A percentile compares a stretch with the other conserved stretches of the same genome.
These are phyloP conservation scores for Drosophila niveifrons DNA, from an alignment of 2,888 invertebrate species.

Conservation along the genomic window DNA sequence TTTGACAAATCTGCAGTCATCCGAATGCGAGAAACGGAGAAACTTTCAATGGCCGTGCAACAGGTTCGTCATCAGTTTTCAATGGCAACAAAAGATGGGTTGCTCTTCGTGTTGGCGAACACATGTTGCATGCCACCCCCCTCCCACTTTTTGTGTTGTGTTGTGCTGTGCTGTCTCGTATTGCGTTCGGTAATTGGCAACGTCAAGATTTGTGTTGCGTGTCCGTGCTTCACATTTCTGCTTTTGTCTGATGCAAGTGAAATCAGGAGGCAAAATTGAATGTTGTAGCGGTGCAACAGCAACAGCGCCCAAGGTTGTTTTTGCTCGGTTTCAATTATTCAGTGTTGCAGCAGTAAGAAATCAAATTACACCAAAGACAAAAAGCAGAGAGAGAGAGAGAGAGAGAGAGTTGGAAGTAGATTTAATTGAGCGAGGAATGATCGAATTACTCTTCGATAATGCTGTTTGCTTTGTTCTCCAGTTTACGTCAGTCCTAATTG, in stretches of 20 bases:
- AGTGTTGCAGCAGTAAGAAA: not conserved
- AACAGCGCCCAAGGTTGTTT: not conserved
- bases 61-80: slow-evolving; percentile 35
- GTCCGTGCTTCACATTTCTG: not conserved
- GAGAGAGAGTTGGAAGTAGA: not conserved
- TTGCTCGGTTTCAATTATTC: not conserved
- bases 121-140: slow-evolving; percentile 37
- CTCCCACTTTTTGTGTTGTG: too few relatives aligned
- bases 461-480: slow-evolving; percentile 6
- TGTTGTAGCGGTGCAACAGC: not conserved
- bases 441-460: slow-evolving; percentile 10
- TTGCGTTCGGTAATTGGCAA: slow-evolving; percentile 27
- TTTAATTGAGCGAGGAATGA: slow-evolving; percentile 12
- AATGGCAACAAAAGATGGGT: slow-evolving; percentile 6
- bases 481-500: slow-evolving; percentile 4
- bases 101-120: not conserved
- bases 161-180: not conserved
- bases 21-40: slow-evolving; percentile 12
- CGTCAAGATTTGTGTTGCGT: not conserved
- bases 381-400: not conserved
- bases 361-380: not conserved
- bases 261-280: not conserved
- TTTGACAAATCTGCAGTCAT: slow-evolving; percentile 29
- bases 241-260: not conserved
- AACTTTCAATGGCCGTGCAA: slow-evolving; percentile 30